Percentiles rank a stretch among this genome's conserved stretches.
phyloP scores from a whole-genome alignment of 2,888 invertebrate genomes.

The Thereva nobilitata region DNA sequence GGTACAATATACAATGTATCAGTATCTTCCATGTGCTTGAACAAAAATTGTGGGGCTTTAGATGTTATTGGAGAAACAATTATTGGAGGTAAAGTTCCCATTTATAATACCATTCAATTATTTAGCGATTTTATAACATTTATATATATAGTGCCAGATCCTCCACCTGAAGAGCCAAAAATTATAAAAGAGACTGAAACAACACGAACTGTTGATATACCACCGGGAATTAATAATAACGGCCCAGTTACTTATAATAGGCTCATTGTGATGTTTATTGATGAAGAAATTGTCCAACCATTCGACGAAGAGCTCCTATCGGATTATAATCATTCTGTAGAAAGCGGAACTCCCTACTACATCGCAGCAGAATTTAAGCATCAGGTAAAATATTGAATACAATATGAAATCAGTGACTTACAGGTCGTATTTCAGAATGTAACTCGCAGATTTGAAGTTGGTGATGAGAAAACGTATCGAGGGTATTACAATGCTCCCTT shows the following conservation, averaged over 20 bases:
- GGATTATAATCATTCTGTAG: slow-evolving; percentile 69
- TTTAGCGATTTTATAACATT: background rate
- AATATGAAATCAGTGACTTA: no score
- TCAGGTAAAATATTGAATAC: slow-evolving; percentile 2
- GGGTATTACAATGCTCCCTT: slow-evolving; percentile 78
- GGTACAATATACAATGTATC: slow-evolving; percentile 77
- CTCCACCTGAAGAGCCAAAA: slow-evolving; percentile 70
- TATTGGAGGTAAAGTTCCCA: slow-evolving; percentile 61
- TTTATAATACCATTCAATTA: slow-evolving; percentile 9
- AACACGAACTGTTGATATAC: slow-evolving; percentile 69
- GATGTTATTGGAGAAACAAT: slow-evolving; percentile 67
- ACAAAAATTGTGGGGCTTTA: slow-evolving; percentile 64
- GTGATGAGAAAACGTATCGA: slow-evolving; percentile 74
- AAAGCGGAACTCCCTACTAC: slow-evolving; percentile 75
- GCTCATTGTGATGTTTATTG: slow-evolving; percentile 69
- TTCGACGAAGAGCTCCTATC: slow-evolving; percentile 66
- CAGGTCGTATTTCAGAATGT: slow-evolving; percentile 58
- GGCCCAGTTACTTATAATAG: slow-evolving; percentile 79
- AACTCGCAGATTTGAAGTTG: slow-evolving; percentile 72
- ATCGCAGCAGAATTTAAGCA: slow-evolving; percentile 79
- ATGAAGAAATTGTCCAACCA: slow-evolving; percentile 68
- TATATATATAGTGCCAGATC: slow-evolving; percentile 62
- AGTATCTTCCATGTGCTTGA: slow-evolving; percentile 67
- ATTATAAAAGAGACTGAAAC: slow-evolving; percentile 66
- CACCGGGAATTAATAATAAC: slow-evolving; percentile 71